Base-by-base conservation (phyloP, 2,113 vertebrate genomes). In the Copsychus sechellarum region DNA sequence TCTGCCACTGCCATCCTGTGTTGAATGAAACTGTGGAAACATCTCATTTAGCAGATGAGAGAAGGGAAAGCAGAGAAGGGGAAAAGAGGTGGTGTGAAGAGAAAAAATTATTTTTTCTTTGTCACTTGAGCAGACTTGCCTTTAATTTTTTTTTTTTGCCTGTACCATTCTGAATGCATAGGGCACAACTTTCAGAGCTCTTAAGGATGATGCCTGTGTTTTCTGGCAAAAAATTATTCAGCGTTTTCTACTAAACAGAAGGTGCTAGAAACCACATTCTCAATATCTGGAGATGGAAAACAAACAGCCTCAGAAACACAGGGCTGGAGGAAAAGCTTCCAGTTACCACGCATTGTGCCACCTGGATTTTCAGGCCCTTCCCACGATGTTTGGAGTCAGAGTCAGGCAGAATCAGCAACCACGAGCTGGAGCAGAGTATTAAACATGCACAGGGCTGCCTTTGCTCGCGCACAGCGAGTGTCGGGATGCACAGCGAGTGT, bases 1-100 rank as follows among this genome's bases (percentile, higher is more conserved):
- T 96, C 92, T 95, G 23, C 90, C 90, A 77, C 94, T 92, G 92
- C 92, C 82, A 81, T 95, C 88, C 94, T 86, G 72, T 29, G 67
- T 92, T 78, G 88, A 86, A 81, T 45, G 80, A 86, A 83, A 78
- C 79, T 93, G 78, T 90, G 90, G 88, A 94, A 93, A 88, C 88
- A 81, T 88, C 76, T 94, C 93, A 94, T 92, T 96, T 92, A 93
- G 80, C 79, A 96, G 76, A 90, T 60, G 79, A 92, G 88, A 81
- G 79, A 92, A 74, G 60, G 28, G 76, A 93, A 82, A 34, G 43
- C 62, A 87, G 73, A 80, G 54, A 57, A 86, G 25, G 53, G 14
- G 51, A 17, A 53, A 79, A 88, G 58, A 62, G 25, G 29, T 83
- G 47, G n/a, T 61, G 50, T 33, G 64, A 80, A 93, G 34, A 79